Evolutionary conservation across 1,140 invertebrate genomes (phyloP), one percentile per base, ranked within the genome.

Genomic region (Tetragnatha versicolor): DNA sequence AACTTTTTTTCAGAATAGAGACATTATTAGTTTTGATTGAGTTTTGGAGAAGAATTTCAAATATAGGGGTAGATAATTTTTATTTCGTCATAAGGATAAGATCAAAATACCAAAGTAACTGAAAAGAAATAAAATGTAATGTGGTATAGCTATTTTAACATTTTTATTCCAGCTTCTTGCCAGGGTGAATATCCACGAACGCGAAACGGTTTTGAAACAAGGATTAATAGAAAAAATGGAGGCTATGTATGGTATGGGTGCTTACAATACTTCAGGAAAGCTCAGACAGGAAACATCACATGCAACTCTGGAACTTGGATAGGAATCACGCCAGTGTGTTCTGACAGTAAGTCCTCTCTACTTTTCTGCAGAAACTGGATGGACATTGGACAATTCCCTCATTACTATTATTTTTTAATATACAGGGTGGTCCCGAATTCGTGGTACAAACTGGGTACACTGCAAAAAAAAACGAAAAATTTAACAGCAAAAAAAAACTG

Each of bases 251-350:
- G 42, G 0, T 73, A 73, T n/a, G 6, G n/a, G 17, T 73, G 69
- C n/a, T 42, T n/a, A 29, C 3, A 3, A 3, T 3, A 17, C 45
- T 58, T 45, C 5, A 14, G 4, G 7, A 45, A 73, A 73, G 20
- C 12, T 22, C 27, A 73, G 10, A 20, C 2, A 20, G 69, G 69
- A 60, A 73, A 45, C 9, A 37, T 60, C 1, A 29, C 22, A 0
- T 73, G 69, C n/a, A 2, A 3, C 29, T 60, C 42, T 42, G 69
- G 69, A 10, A 60, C 35, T 58, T 73, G 69, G 69, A 60, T 45
- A 60, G 69, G 69, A 60, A 31, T 0, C 22, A 27, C 37, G 14
- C 69, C 69, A 12, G 35, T 31, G 20, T 73, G 69, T 33, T 42
- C 17, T 42, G 69, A 73, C 53, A 55, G 69, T 73, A 60, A 73